Percentiles rank a stretch among this genome's conserved stretches.
Conservation (phyloP, 1,140 invertebrate genomes). For the Bombus haemorrhoidalis region DNA sequence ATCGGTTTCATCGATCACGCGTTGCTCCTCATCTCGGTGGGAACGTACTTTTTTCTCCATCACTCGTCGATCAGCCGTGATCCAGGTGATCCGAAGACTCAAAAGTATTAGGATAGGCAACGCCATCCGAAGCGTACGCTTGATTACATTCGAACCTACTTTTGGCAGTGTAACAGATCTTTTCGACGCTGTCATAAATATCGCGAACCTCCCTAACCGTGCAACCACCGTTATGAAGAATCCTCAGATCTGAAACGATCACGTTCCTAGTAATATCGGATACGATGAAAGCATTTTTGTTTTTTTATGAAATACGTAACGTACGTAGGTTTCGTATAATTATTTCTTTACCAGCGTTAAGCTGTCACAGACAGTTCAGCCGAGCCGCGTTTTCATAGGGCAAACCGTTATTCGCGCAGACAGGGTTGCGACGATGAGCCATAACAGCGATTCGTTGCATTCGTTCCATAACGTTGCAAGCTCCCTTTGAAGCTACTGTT, state of each 20-base stretch:
- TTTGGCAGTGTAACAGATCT: constrained; percentile 67
- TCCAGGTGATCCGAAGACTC: constrained; percentile 31
- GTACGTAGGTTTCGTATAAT: not conserved
- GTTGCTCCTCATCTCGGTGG: not conserved
- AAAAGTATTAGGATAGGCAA: constrained; percentile 75
- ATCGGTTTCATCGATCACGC: not conserved
- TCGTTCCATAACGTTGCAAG: constrained; percentile 45
- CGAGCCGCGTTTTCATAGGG: constrained; percentile 70
- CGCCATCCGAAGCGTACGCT: constrained; percentile 70
- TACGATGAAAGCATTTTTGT: not conserved
- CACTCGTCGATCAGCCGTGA: too few species aligned
- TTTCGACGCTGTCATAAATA: constrained; percentile 30
- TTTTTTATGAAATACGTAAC: not conserved
- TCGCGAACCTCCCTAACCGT: constrained; percentile 62
- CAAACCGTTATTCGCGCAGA: constrained; percentile 69
- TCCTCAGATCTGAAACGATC: not conserved
- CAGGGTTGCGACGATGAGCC: constrained; percentile 46
- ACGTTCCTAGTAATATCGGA: too few species aligned
- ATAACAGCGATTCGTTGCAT: constrained; percentile 40
- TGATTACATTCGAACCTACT: constrained; percentile 75
- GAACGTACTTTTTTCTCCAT: not conserved
- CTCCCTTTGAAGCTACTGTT: constrained; percentile 31
- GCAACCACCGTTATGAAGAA: constrained; percentile 73
- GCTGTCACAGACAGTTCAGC: constrained; percentile 64
- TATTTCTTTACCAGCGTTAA: constrained; percentile 56